Evolutionary conservation across 1,140 invertebrate genomes (phyloP).

Genomic region (Hylaeus anthracinus): DNA sequence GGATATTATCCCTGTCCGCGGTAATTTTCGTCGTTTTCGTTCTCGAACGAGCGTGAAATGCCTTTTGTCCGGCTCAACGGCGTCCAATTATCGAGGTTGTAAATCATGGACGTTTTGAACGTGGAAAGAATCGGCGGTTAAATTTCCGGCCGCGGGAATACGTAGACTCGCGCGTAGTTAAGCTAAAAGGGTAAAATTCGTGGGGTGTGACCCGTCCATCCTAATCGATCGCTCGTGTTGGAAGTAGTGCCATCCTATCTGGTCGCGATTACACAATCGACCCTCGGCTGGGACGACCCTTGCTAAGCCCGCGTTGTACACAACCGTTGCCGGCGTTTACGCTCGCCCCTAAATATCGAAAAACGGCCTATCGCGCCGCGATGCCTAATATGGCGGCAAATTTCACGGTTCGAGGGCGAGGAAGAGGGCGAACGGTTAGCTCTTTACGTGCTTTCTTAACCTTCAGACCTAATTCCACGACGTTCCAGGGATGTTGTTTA

Average conservation of each 20-base stretch:
- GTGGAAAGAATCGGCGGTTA: too few relatives aligned
- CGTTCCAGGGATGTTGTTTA: too few relatives aligned
- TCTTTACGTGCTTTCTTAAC: background rate
- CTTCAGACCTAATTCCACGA: background rate
- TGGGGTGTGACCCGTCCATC: background rate
- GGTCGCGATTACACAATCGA: constrained; percentile 12
- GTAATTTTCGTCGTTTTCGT: too few relatives aligned
- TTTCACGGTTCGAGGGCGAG: background rate
- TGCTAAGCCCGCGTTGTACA: background rate
- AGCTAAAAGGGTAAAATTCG: constrained; percentile 23
- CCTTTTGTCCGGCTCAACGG: background rate
- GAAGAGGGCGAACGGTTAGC: background rate
- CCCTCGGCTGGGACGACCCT: background rate
- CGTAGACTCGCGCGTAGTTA: background rate
- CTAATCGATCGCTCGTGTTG: constrained; percentile 20
- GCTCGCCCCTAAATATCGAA: background rate
- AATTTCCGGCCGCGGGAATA: background rate
- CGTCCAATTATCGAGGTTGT: background rate
- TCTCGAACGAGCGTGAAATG: too few relatives aligned
- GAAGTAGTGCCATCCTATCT: background rate
- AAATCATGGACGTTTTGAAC: background rate
- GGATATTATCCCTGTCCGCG: too few relatives aligned
- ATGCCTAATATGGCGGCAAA: background rate
- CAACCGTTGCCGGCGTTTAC: background rate
- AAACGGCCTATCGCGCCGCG: background rate